Percentiles rank a stretch among this genome's conserved stretches.
These are phyloP conservation scores for Oncopodura yosiiana DNA, from an alignment of 1,140 invertebrate species.

Conservation along the genomic window DNA sequence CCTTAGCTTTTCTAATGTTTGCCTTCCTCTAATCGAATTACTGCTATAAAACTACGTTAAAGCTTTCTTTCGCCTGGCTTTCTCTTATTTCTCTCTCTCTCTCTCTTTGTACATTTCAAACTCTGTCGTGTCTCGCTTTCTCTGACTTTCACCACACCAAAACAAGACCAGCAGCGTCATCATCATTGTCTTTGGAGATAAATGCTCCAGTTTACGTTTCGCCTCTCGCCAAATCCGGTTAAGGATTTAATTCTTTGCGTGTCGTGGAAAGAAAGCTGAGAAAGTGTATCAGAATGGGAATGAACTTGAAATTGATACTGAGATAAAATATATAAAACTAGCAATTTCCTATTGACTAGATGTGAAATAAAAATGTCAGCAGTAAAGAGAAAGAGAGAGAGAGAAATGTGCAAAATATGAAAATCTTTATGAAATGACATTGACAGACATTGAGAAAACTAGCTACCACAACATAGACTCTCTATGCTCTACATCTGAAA, in stretches of 20 bases:
- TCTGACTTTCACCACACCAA: slow-evolving; percentile 22
- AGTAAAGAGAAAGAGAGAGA: too few relatives aligned
- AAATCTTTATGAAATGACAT: too few relatives aligned
- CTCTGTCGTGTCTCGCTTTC: background rate
- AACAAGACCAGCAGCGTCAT: too few relatives aligned
- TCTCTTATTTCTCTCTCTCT: slow-evolving; percentile 10
- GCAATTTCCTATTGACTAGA: background rate
- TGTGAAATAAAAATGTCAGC: too few relatives aligned
- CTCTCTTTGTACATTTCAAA: background rate
- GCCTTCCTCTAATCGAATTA: slow-evolving; percentile 29
- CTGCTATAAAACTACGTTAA: slow-evolving; percentile 20
- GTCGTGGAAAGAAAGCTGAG: too few relatives aligned
- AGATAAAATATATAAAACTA: background rate
- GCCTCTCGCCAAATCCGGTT: slow-evolving; percentile 4
- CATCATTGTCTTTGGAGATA: slow-evolving; percentile 24
- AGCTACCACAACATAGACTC: too few relatives aligned
- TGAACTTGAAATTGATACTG: too few relatives aligned
- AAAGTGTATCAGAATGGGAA: too few relatives aligned
- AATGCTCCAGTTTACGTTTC: slow-evolving; percentile 17
- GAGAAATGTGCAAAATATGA: too few relatives aligned
- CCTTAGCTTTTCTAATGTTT: slow-evolving; percentile 18
- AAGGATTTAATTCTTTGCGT: background rate
- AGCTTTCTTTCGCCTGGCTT: too few relatives aligned
- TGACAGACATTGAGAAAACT: too few relatives aligned
- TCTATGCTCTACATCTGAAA: too few relatives aligned